Conservation (phyloP, 2,113 vertebrate species). For the Zosterops borbonicus region DNA sequence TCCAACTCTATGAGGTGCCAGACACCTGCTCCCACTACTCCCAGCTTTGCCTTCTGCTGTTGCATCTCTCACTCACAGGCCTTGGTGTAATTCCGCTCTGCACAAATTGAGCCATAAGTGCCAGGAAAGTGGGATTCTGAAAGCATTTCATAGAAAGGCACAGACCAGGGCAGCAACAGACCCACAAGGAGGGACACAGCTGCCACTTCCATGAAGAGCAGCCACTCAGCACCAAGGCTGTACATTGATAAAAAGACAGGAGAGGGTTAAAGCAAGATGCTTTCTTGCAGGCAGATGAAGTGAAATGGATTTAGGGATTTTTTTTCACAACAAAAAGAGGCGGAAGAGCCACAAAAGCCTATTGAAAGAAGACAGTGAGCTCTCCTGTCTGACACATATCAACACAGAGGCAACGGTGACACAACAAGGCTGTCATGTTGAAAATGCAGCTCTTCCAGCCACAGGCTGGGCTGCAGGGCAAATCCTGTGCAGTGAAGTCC, state of each 20-base stretch:
- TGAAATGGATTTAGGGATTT: constrained; percentile 11
- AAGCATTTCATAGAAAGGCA: constrained; percentile 15
- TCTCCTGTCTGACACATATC: neutral
- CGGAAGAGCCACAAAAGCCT: neutral
- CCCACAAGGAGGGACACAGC: constrained; percentile 1
- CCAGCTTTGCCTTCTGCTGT: constrained; percentile 64
- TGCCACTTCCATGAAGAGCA: neutral
- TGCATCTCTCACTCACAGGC: constrained; percentile 21
- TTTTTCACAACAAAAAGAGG: neutral
- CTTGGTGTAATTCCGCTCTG: constrained; percentile 49
- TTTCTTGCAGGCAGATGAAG: constrained; percentile 2
- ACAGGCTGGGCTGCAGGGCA: neutral
- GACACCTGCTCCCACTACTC: constrained; percentile 75
- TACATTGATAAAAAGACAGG: neutral
- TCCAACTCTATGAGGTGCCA: constrained; percentile 70
- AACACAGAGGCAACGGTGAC: neutral
- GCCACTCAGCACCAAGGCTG: neutral
- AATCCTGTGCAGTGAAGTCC: neutral
- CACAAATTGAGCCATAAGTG: neutral
- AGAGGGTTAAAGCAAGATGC: constrained; percentile 19
- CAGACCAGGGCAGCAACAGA: neutral
- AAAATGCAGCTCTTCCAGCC: neutral
- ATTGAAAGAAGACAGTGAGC: neutral
- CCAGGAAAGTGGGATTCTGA: constrained; percentile 7
- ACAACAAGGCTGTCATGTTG: neutral